Percentiles rank a stretch among this genome's conserved stretches.
Conservation (phyloP, 2,113 vertebrate species). For the Gnathonemus longibarbis region DNA sequence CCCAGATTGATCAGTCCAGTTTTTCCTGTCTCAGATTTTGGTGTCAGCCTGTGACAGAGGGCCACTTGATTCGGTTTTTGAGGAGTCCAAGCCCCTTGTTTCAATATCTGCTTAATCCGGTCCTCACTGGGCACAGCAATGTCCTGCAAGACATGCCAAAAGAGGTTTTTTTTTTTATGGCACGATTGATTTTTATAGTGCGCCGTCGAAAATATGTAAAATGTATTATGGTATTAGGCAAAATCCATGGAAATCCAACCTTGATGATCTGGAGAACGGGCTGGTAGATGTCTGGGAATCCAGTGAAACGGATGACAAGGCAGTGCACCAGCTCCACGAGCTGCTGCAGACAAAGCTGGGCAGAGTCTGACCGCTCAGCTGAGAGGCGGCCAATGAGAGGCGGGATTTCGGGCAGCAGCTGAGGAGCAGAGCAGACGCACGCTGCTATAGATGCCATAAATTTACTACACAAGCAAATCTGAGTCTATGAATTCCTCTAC, state of each 20-base stretch:
- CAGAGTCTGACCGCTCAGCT: constrained; percentile 67
- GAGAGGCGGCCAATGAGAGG: constrained; percentile 59
- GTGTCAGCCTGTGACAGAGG: constrained; percentile 64
- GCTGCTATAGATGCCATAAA: not conserved
- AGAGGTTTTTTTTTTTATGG: not conserved
- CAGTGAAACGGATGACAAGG: constrained; percentile 73
- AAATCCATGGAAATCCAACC: not conserved
- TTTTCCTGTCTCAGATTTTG: constrained; percentile 71
- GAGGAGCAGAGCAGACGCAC: constrained; percentile 13
- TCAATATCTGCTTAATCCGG: constrained; percentile 67
- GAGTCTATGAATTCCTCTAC: not conserved
- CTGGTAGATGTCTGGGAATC: constrained; percentile 72
- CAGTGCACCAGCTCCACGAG: constrained; percentile 67
- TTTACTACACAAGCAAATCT: not conserved
- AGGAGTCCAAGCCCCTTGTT: constrained; percentile 70
- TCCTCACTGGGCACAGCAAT: constrained; percentile 69
- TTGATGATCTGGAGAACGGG: constrained; percentile 50
- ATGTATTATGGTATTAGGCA: not conserved
- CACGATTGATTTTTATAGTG: not conserved
- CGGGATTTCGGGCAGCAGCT: constrained; percentile 71
- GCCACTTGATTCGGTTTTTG: constrained; percentile 64
- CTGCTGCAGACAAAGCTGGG: constrained; percentile 60
- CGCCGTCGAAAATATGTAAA: not conserved
- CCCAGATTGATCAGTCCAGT: constrained; percentile 72
- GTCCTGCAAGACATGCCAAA: constrained; percentile 44